Percentiles rank a stretch among this genome's conserved stretches.
Evolutionary conservation across 2,113 vertebrate genomes (phyloP).

Genomic region (Cinclus cinclus): DNA sequence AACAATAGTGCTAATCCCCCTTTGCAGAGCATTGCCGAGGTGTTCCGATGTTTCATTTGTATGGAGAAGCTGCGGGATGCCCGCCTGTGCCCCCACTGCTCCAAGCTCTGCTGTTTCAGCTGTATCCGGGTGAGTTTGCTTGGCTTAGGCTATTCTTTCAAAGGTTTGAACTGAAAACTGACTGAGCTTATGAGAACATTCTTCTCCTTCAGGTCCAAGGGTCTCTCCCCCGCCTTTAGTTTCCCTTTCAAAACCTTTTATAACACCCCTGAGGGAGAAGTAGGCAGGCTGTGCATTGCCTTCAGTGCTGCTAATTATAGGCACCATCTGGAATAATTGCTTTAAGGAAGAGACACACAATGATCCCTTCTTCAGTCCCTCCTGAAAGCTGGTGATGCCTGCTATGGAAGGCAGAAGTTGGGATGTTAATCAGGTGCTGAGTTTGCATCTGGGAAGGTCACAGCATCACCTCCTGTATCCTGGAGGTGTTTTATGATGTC

Average conservation of each 20-base stretch:
- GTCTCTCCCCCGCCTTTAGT: not conserved
- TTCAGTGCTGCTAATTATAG: slow-evolving; percentile 15
- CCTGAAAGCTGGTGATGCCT: not conserved
- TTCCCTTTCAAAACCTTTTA: slow-evolving; percentile 1
- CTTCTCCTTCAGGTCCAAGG: not conserved
- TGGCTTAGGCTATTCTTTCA: not conserved
- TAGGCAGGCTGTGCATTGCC: not conserved
- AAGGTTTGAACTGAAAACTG: not conserved
- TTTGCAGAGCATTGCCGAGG: slow-evolving; percentile 94
- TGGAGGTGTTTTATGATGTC: not conserved
- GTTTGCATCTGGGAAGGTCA: not conserved
- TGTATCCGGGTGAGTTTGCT: slow-evolving; percentile 89
- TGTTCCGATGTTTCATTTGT: slow-evolving; percentile 98
- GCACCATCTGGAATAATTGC: not conserved
- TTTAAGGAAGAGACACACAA: not conserved
- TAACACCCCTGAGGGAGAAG: not conserved
- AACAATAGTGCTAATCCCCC: not conserved
- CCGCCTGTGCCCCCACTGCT: slow-evolving; percentile 96
- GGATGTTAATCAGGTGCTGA: not conserved
- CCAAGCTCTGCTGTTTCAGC: slow-evolving; percentile 98
- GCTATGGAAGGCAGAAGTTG: not conserved
- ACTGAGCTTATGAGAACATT: not conserved
- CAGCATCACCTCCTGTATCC: not conserved
- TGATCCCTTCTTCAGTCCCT: not conserved
- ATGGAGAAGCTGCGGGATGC: slow-evolving; percentile 98